Base-by-base conservation (phyloP, 2,888 invertebrate genomes). In the Dasypogon diadema region DNA sequence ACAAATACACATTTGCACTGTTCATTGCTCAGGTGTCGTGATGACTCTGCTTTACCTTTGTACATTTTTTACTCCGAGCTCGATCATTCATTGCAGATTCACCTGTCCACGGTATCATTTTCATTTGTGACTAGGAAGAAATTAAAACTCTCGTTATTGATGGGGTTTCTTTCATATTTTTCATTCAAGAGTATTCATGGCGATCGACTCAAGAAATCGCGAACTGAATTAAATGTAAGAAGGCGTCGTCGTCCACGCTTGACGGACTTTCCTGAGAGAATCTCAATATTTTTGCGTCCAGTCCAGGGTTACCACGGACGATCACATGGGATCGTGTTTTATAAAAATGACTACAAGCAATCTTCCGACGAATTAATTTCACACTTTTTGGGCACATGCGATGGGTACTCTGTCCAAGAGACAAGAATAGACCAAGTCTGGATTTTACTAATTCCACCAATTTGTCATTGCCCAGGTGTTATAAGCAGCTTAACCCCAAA, bases 231-330 rank as follows among this genome's bases (percentile, higher is more conserved):
- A 58, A 54, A 16, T 37, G n/a, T 34, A 63, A 16, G 37, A 34
- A n/a, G n/a, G 2, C 22, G 16, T 18, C 55, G 12, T n/a, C 37
- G 34, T 48, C 60, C 22, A 76, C 63, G 76, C 72, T 76, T 76
- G 48, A 76, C 60, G 60, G 37, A 76, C 34, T 76, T 51, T 76
- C 76, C 76, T 76, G 76, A 60, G 75, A 68, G 76, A 76, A 60
- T 48, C 12, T 55, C 21, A 60, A 22, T 34, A 3, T 42, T 42
- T 10, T n/a, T 12, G 42, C 0, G 42, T 42, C 42, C 12, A 42
- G 34, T 30, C 34, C 12, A 42, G n/a, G 42, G 42, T 12, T 42
- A 12, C 42, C 6, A 6, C 42, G 12, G 34, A 12, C 42, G 42
- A 42, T 12, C 42, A 42, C 42, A 42, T 42, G 42, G 42, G 8